Base-by-base conservation (phyloP, 2,113 vertebrate species). In the Ctenodactylus gundi region DNA sequence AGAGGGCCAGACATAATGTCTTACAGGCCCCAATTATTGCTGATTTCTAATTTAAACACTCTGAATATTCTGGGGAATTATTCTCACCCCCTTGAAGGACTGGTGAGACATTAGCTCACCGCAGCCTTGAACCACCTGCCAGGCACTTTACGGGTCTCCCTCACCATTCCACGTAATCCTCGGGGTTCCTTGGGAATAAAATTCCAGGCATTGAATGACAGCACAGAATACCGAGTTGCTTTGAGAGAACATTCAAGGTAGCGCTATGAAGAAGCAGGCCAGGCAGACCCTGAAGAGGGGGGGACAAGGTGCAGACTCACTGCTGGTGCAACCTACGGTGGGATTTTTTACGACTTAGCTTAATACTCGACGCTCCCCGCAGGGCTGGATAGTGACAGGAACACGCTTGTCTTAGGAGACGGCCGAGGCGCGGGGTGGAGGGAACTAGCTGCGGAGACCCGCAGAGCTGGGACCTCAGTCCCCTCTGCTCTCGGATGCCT, bases 41-140 rank as follows among this genome's bases (percentile, higher is more conserved):
- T 3, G 12, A 60, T 76, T 58, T 83, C 46, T 70, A 20, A 94
- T 93, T 96, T 87, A 94, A 94, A 90, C 41, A 36, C 55, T 12
- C 10, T 0, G 27, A 85, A 57, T 85, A 85, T 95, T 75, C 95
- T 36, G 44, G 68, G 64, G 94, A 82, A 86, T 84, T 68, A 81
- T 95, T 95, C 93, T 76, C 90, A 82, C 70, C 84, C 65, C 83
- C 65, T 91, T 72, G 75, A 96, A 93, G 87, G 92, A 93, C 92
- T 94, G 96, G 86, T 76, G 95, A 97, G 96, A 96, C 96, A 87
- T 97, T 89, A 97, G 94, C 95, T 97, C 96, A 97, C 93, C 91
- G 17, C 83, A 65, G 78, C 72, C 57, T 88, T 73, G 86, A 91
- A 14, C 95, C 97, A 96, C 96, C 97, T 97, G 96, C 96, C 94